These are phyloP conservation scores for Herpetotheres cachinnans DNA, from an alignment of 2,113 vertebrate genomes.

Conservation along the genomic window DNA sequence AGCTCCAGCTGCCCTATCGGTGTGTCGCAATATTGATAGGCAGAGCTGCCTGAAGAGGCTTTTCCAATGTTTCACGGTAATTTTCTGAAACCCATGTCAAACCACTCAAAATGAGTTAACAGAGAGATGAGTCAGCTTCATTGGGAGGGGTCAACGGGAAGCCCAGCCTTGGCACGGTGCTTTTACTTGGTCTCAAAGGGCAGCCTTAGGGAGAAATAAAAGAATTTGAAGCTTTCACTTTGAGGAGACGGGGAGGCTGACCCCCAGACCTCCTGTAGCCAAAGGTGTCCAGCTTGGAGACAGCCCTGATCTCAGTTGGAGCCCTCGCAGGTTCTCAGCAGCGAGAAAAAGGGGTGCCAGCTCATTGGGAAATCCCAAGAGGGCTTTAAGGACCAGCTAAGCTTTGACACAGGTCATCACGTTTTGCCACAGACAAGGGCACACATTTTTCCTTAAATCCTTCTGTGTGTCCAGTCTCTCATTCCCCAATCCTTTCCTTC, in stretches of 20 bases:
- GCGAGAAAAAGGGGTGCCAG: not conserved
- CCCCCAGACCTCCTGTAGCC: fast-evolving
- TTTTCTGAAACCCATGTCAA: not conserved
- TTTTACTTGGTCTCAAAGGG: not conserved
- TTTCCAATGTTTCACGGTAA: not conserved
- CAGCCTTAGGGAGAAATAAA: not conserved
- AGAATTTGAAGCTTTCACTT: not conserved
- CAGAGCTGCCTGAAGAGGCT: not conserved
- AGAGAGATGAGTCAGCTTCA: not conserved
- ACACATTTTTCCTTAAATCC: not conserved
- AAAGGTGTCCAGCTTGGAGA: fast-evolving
- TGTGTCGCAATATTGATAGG: not conserved
- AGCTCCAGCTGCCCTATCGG: fast-evolving
- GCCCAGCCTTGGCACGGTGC: fast-evolving
- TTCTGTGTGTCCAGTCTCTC: not conserved
- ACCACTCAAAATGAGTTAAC: not conserved
- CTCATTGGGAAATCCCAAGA: not conserved
- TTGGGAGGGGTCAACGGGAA: fast-evolving
- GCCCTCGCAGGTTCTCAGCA: fast-evolving
- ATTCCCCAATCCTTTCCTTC: not conserved
- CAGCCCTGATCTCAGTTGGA: not conserved
- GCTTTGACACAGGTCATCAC: fast-evolving
- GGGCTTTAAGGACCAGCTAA: not conserved
- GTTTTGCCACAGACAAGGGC: not conserved
- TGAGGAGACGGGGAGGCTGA: not conserved